These are phyloP conservation scores for Incurvaria masculella DNA, from an alignment of 2,888 invertebrate species.

Conservation along the genomic window DNA sequence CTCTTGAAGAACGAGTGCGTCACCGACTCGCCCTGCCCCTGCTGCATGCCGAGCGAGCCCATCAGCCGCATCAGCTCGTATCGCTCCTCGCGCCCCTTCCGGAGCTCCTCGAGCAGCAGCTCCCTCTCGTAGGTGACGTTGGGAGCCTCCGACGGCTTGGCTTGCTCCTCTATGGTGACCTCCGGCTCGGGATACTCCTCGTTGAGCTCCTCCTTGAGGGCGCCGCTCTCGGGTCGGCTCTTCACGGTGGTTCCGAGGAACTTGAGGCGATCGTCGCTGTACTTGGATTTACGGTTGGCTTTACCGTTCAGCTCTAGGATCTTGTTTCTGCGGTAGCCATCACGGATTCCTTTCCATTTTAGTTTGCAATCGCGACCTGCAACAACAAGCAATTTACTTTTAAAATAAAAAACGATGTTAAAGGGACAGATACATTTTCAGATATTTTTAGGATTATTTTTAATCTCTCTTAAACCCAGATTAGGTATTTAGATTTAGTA, in stretches of 20 bases:
- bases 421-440: too few species aligned
- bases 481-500: too few species aligned
- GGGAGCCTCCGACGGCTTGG: too few species aligned
- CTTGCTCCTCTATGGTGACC: too few species aligned
- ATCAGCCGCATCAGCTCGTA: constrained; percentile 10
- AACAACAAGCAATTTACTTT: too few species aligned
- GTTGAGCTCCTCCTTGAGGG: not conserved
- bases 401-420: too few species aligned
- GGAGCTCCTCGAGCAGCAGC: constrained; percentile 9
- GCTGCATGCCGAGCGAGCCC: constrained; percentile 3
- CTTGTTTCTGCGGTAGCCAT: not conserved
- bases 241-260: not conserved
- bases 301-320: not conserved
- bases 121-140: not conserved
- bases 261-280: not conserved
- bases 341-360: not conserved
- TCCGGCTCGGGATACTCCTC: not conserved
- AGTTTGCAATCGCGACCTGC: not conserved
- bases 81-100: constrained; percentile 14
- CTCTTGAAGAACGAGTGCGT: constrained; percentile 15
- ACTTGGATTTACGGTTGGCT: not conserved
- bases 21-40: constrained; percentile 9
- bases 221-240: not conserved
- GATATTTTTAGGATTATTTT: too few species aligned
- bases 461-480: too few species aligned